Evolutionary conservation across 2,888 invertebrate genomes (phyloP).

Genomic region (Leucoptera coffeella): DNA sequence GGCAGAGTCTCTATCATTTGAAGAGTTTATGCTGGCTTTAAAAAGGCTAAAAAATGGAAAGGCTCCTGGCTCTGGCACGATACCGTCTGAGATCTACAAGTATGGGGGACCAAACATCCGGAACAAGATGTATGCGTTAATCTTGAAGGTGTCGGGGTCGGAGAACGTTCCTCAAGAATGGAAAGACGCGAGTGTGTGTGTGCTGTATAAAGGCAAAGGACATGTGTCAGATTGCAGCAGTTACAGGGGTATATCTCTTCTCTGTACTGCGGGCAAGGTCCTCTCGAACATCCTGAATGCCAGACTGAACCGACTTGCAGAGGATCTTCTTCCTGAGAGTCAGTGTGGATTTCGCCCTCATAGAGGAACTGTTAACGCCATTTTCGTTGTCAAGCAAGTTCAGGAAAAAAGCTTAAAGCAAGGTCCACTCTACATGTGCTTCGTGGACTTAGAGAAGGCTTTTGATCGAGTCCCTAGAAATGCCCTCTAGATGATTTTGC

Average conservation of each 20-base stretch:
- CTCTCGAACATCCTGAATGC: neutral
- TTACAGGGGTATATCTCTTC: neutral
- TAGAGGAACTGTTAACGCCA: neutral
- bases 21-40: too few species aligned
- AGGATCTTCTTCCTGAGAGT: neutral
- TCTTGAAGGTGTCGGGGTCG: neutral
- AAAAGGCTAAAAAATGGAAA: too few species aligned
- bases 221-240: neutral
- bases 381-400: constrained; percentile 1
- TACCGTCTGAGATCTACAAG: constrained; percentile 1
- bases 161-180: neutral
- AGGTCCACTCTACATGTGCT: too few species aligned
- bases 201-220: too few species aligned
- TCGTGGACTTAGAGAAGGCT: too few species aligned
- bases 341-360: too few species aligned
- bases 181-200: neutral
- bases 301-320: neutral
- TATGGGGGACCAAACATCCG: neutral
- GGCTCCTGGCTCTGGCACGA: neutral
- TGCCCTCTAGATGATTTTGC: too few species aligned
- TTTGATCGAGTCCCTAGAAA: too few species aligned
- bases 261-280: constrained; percentile 1
- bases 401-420: too few species aligned
- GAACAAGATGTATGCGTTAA: neutral
- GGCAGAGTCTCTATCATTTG: too few species aligned